Percentiles rank a stretch among this genome's conserved stretches.
phyloP scores from a whole-genome alignment of 2,113 vertebrate species.

The Otocyon megalotis region DNA sequence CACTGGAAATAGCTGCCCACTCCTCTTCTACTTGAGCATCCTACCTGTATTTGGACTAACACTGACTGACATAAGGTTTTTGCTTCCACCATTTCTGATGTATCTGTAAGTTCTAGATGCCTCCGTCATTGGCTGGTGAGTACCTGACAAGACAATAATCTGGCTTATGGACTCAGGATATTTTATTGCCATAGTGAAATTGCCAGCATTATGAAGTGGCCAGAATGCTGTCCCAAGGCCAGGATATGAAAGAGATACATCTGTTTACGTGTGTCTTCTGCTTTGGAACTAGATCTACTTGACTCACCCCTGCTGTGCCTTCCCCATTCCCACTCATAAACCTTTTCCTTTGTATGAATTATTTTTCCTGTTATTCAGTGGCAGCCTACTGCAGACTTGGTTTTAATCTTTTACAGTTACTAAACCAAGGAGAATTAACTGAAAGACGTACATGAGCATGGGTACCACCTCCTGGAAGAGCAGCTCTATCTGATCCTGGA shows the following conservation, averaged over 20 bases:
- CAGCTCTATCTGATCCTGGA: slow-evolving; percentile 52
- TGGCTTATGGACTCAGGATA: background rate
- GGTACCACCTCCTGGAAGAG: slow-evolving; percentile 56
- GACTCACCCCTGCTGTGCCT: background rate
- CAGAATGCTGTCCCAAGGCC: background rate
- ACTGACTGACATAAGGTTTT: background rate
- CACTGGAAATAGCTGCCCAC: background rate
- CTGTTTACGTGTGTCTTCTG: background rate
- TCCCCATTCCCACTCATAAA: background rate
- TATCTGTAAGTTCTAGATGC: background rate
- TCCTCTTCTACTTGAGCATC: slow-evolving; percentile 17
- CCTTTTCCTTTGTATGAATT: slow-evolving; percentile 30
- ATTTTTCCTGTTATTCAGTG: slow-evolving; percentile 48
- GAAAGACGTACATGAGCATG: slow-evolving; percentile 70
- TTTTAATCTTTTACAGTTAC: slow-evolving; percentile 78
- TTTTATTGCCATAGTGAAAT: slow-evolving; percentile 11
- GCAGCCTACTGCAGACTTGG: slow-evolving; percentile 55
- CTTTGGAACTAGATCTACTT: slow-evolving; percentile 23
- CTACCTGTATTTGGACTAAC: background rate
- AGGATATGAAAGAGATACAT: background rate
- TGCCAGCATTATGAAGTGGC: background rate
- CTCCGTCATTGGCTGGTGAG: background rate
- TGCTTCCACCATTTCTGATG: background rate
- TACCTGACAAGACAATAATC: background rate
- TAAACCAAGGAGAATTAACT: slow-evolving; percentile 80